Evolutionary conservation across 2,113 vertebrate genomes (phyloP), one percentile per base, ranked within the genome.

Genomic region (Chionis minor): DNA sequence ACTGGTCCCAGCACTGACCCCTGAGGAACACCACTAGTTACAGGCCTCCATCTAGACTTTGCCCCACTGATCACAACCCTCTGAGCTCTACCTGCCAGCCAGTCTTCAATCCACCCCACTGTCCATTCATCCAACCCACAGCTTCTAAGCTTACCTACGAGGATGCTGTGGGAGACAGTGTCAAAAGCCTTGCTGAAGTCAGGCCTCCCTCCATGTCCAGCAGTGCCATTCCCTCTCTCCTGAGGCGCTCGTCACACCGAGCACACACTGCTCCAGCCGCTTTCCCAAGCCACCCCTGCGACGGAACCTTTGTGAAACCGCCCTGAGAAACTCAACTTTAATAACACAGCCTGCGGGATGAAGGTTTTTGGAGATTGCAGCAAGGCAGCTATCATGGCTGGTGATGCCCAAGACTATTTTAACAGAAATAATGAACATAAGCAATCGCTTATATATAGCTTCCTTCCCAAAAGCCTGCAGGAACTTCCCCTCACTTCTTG

Each of bases 261-360:
- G 49, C 49, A 23, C 49, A 6, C 49, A 51, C 69, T 33, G 70
- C 42, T 54, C 8, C 1, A 55, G 56, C 30, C 30, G 3, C 3
- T 8, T 47, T 12, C 22, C 4, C 38, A 67, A 63, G n/a, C 71
- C 35, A 44, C 26, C 3, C 27, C 35, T 70, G 45, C 32, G 51
- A 62, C 54, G 14, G 20, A 77, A 28, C 27, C 27, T 88, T 42
- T 79, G 65, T 35, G 42, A 71, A 94, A 74, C 33, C 35, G 18
- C 59, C 4, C 42, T 30, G n/a, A 86, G 49, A 88, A 77, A 45
- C 58, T 54, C 2, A 2, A 8, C n/a, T 86, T 75, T 4, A 70
- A 9, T 17, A 54, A 14, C n/a, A 30, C 0, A 0, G 49, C n/a
- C 40, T 26, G 13, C 0, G 2, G 38, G 47, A 71, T n/a, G 23